These are phyloP conservation scores for Xiphydria camelus DNA, from an alignment of 2,888 invertebrate genomes.

Conservation along the genomic window DNA sequence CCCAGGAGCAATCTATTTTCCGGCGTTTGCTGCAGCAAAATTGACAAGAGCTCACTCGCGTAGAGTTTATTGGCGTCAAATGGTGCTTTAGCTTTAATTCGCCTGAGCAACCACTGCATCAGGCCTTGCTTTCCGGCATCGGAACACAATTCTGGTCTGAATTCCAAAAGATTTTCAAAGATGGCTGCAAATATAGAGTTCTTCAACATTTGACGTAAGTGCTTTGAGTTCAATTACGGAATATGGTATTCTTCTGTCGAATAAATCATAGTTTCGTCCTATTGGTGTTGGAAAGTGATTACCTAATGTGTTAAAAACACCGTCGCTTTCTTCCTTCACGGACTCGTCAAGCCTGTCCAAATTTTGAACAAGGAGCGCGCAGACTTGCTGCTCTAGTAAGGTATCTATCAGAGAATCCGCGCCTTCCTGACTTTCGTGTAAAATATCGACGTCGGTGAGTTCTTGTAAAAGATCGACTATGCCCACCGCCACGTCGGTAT, in stretches of 20 bases:
- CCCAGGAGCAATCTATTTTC: constrained; percentile 81
- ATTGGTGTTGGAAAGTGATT: constrained; percentile 23
- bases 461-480: constrained; percentile 78
- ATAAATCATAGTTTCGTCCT: constrained; percentile 7
- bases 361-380: constrained; percentile 90
- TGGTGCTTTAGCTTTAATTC: constrained; percentile 85
- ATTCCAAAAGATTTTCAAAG: constrained; percentile 94
- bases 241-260: constrained; percentile 1
- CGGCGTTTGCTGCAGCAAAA: constrained; percentile 88
- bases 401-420: constrained; percentile 86
- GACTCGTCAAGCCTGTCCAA: constrained; percentile 90
- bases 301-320: constrained; percentile 92
- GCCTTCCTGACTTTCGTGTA: constrained; percentile 92
- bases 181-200: constrained; percentile 67
- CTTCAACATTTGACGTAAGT: no score
- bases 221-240: constrained; percentile 28
- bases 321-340: constrained; percentile 92
- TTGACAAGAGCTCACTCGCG: constrained; percentile 93
- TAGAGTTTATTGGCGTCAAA: constrained; percentile 96
- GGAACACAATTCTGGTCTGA: constrained; percentile 78
- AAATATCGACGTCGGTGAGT: constrained; percentile 92
- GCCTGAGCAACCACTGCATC: constrained; percentile 87
- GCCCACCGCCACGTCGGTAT: constrained; percentile 88
- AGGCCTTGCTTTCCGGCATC: constrained; percentile 91
- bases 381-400: constrained; percentile 85